Evolutionary conservation across 2,888 invertebrate species (phyloP), one percentile per base, ranked within the genome.

Genomic region (Galerucella calmariensis): DNA sequence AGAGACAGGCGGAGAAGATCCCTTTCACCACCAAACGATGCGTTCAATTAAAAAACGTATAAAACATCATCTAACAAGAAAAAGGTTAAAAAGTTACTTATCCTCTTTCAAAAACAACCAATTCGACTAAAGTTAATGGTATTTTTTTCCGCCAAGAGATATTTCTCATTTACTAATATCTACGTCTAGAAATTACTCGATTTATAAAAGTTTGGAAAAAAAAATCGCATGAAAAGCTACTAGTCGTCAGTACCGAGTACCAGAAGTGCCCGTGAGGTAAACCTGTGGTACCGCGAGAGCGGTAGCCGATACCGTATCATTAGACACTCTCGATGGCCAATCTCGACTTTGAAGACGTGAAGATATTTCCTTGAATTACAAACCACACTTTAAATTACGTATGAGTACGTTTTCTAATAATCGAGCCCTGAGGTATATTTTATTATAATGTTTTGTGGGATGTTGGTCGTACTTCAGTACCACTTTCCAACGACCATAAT

Each of bases 241-340:
- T 76, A 78, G 78, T 75, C 77, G 77, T 77, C 69, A 72, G 72
- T 59, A 27, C 24, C 46, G 16, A 16, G 68, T 51, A 75, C 72
- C 67, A 61, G 35, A 53, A 51, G 68, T 75, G 75, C 77, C 76
- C 75, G 77, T 68, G 75, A 77, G 77, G 74, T 76, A 66, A 65
- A 69, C 63, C 75, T 68, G 74, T 75, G 74, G 77, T 71, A 71
- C 77, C 72, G 71, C 73, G 75, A 74, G 70, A 78, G 80, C 78
- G 80, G 81, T 80, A 80, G 80, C 80, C 75, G 76, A 78, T 78
- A 79, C 79, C 78, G 76, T 81, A 79, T 81, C 79, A 81, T 81
- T 81, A 81, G 75, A 61, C 66, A 67, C 69, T 53, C 66, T 74
- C 74, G 74, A 70, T 68, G 58, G 56, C 16, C 56, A 56, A 56